A percentile compares a stretch with the other conserved stretches of the same genome.
Conservation (phyloP, 2,888 invertebrate genomes). For the Synanthedon myopaeformis region DNA sequence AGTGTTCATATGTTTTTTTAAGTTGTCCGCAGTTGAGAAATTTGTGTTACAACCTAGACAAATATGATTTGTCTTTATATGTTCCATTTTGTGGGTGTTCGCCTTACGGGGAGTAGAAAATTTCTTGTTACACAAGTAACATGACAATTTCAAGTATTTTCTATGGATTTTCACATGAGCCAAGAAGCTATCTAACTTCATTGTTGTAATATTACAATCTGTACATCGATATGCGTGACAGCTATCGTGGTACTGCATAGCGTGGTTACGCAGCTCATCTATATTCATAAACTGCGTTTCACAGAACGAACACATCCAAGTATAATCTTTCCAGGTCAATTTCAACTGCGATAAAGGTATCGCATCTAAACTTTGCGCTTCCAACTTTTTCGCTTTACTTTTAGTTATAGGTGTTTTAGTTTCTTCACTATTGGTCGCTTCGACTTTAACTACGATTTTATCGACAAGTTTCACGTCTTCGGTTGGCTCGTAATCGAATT, state of each 20-base stretch:
- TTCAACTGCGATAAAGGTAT: constrained; percentile 30
- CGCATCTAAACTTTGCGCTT: constrained; percentile 10
- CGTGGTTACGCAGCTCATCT: constrained; percentile 66
- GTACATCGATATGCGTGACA: constrained; percentile 74
- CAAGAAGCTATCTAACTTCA: constrained; percentile 32
- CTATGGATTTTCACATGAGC: constrained; percentile 72
- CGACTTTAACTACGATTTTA: constrained; percentile 14
- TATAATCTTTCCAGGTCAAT: constrained; percentile 39
- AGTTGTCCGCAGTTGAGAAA: constrained; percentile 24
- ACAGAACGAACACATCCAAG: constrained; percentile 43
- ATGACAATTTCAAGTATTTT: constrained; percentile 63
- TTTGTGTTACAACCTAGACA: constrained; percentile 39
- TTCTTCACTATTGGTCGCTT: constrained; percentile 1
- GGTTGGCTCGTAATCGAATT: neutral
- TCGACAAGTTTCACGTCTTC: constrained; percentile 9
- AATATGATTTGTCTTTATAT: constrained; percentile 20
- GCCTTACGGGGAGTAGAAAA: constrained; percentile 21
- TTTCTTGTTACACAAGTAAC: constrained; percentile 33
- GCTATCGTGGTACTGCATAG: constrained; percentile 69
- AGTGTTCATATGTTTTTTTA: constrained; percentile 23
- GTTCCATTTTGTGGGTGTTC: constrained; percentile 19
- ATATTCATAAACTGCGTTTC: constrained; percentile 31
- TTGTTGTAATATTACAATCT: constrained; percentile 61
- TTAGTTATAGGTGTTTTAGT: constrained; percentile 2
- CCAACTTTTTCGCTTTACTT: neutral